Conservation (phyloP, 2,888 invertebrate genomes). For the Atherix ibis region DNA sequence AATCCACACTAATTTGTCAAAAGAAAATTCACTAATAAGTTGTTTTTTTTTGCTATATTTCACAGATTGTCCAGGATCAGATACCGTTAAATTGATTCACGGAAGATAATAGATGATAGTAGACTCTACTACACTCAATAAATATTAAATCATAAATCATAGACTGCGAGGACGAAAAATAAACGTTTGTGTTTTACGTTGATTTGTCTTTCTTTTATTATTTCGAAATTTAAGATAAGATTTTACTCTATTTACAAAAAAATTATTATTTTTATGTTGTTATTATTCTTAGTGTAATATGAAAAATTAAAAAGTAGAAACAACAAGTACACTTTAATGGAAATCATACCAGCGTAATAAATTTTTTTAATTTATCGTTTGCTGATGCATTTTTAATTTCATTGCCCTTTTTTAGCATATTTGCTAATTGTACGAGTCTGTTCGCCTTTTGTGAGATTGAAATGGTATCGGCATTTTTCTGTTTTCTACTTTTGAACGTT, state of each 20-base stretch:
- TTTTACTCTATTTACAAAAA: no score
- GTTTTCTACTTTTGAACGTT: not conserved
- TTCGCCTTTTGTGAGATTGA: conserved; percentile 11
- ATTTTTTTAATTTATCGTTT: conserved; percentile 11
- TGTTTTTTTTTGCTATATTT: conserved; percentile 33
- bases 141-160: no score
- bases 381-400: conserved; percentile 1
- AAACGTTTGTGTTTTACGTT: no score
- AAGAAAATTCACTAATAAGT: no score
- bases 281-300: no score
- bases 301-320: conserved; percentile 2
- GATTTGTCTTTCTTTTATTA: no score
- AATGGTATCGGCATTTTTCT: conserved; percentile 2
- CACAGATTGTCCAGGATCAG: conserved; percentile 34
- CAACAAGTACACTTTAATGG: not conserved
- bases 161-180: no score
- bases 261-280: no score
- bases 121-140: no score
- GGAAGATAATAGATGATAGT: no score
- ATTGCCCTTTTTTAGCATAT: conserved; percentile 7
- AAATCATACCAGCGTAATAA: conserved; percentile 11
- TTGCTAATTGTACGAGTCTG: conserved; percentile 8
- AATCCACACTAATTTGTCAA: no score
- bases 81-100: conserved; percentile 11
- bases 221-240: no score